Evolutionary conservation across 2,113 vertebrate genomes (phyloP).

Genomic region (Coryphaenoides rupestris): DNA sequence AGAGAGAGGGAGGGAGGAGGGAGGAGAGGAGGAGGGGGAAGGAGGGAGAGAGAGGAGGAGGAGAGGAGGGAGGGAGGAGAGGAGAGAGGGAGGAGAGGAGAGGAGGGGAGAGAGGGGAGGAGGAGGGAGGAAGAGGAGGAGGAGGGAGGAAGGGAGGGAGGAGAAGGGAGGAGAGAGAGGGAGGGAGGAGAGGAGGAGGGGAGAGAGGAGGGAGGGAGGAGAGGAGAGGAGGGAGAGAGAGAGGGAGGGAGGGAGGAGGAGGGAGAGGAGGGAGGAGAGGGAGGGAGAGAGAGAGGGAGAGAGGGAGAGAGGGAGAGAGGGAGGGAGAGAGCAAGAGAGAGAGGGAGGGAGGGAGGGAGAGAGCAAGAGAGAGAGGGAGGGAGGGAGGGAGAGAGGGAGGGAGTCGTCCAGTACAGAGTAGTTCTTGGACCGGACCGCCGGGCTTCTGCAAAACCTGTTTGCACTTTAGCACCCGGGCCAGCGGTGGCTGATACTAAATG

Average conservation of each 20-base stretch:
- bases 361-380: neutral
- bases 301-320: neutral
- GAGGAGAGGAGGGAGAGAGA: neutral
- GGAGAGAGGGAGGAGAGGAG: neutral
- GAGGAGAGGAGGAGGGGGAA: neutral
- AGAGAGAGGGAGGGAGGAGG: neutral
- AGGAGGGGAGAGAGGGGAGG: neutral
- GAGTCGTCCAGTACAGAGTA: neutral
- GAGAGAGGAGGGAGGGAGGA: too few relatives aligned
- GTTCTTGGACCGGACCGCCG: neutral
- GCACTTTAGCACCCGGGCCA: slow-evolving; percentile 24
- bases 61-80: too few relatives aligned
- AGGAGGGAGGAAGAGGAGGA: neutral
- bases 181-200: too few relatives aligned
- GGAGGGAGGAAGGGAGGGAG: neutral
- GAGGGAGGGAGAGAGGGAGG: neutral
- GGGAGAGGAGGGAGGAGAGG: neutral
- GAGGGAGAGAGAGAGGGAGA: too few relatives aligned
- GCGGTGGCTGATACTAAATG: slow-evolving; percentile 26
- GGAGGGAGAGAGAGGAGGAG: too few relatives aligned
- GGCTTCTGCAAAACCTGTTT: slow-evolving; percentile 20
- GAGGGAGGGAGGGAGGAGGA: neutral
- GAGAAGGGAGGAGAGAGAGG: too few relatives aligned
- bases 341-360: neutral
- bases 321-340: neutral